Percentiles rank a stretch among this genome's conserved stretches.
Evolutionary conservation across 1,140 invertebrate genomes (phyloP).

Genomic region (Anastrepha ludens): DNA sequence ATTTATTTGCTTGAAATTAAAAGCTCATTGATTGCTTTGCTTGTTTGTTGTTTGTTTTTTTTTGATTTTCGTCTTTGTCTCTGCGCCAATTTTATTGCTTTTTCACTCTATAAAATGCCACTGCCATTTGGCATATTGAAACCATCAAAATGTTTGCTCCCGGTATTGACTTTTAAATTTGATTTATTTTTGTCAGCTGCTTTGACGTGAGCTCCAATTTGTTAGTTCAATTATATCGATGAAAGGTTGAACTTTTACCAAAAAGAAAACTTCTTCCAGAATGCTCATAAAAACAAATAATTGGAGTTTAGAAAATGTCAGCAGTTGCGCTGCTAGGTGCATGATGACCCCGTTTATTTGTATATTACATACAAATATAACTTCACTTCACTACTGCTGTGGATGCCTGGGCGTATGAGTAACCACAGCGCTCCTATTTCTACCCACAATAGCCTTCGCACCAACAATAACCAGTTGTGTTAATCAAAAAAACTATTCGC

Average conservation of each 20-base stretch:
- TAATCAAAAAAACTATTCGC: not conserved
- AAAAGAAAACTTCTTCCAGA: not conserved
- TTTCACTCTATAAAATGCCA: not conserved
- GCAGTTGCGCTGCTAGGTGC: too few species aligned
- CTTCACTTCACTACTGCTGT: not conserved
- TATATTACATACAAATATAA: too few species aligned
- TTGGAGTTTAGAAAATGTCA: too few species aligned
- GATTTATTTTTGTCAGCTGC: slow-evolving; percentile 27
- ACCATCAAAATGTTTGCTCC: not conserved
- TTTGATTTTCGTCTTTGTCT: not conserved
- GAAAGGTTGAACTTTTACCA: not conserved
- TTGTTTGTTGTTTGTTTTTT: not conserved
- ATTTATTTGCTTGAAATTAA: slow-evolving; percentile 34
- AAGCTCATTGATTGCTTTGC: not conserved
- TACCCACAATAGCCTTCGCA: not conserved
- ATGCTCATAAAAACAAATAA: too few species aligned
- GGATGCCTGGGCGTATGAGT: not conserved
- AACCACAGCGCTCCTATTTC: not conserved
- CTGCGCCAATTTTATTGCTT: not conserved
- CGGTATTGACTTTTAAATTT: slow-evolving; percentile 24
- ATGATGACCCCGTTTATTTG: too few species aligned
- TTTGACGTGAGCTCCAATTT: not conserved
- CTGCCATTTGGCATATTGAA: not conserved
- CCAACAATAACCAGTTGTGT: not conserved
- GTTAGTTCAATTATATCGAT: not conserved